Evolutionary conservation across 2,888 invertebrate genomes (phyloP), one percentile per base, ranked within the genome.

Genomic region (Aspidapion aeneum): DNA sequence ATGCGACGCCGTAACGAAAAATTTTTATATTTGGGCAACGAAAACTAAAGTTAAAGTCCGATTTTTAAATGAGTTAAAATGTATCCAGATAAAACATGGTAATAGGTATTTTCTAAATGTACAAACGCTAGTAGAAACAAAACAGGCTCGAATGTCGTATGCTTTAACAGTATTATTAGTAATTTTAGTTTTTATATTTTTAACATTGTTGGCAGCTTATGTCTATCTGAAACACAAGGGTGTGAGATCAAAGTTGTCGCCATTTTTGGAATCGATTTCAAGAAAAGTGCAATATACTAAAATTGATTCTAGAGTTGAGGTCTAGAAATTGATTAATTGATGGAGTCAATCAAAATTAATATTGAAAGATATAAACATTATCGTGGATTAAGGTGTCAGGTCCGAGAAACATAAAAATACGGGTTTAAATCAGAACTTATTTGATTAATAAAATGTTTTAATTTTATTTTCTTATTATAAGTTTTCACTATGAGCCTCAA

Each of bases 281-380:
- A 84, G 87, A 74, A 88, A 89, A 75, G 90, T 90, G 49, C 88
- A 89, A 67, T 90, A 90, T 71, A 89, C 89, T 1, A 87, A 88
- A 7, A 90, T 90, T 21, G 79, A 81, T 68, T 78, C 79, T 48
- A 80, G 80, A 71, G 12, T 12, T 35, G 78, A 79, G 69, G 79
- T 80, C 5, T 73, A 67, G 21, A 35, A 7, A 12, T 7, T 35
- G 12, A 35, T 35, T 12, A n/a, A n/a, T 35, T 7, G 35, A 35
- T 35, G 35, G 35, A 35, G 35, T 12, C 35, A n/a, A n/a, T n/a
- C n/a, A n/a, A n/a, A n/a, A n/a, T n/a, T n/a, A n/a, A n/a, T n/a
- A n/a, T n/a, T n/a, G n/a, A n/a, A n/a, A n/a, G n/a, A n/a, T n/a
- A n/a, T n/a, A n/a, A n/a, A n/a, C n/a, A n/a, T n/a, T n/a, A n/a